phyloP scores from a whole-genome alignment of 2,888 invertebrate genomes.

The Rotaria sp. region DNA sequence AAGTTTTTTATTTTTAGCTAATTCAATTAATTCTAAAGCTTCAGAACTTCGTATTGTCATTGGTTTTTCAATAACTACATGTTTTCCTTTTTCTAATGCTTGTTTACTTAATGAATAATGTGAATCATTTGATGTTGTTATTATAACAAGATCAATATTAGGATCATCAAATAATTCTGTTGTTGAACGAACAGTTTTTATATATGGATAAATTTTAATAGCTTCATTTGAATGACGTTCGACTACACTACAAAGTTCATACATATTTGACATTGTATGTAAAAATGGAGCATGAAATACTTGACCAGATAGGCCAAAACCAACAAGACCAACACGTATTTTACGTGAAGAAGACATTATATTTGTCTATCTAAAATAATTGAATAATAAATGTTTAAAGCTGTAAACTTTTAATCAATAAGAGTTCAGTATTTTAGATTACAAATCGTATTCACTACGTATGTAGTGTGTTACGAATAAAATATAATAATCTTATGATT shows the following conservation, averaged over 20 bases:
- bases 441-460: no score
- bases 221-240: neutral
- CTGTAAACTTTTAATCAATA: no score
- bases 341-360: neutral
- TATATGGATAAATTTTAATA: neutral
- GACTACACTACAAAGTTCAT: neutral
- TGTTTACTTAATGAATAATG: neutral
- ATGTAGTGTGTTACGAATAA: no score
- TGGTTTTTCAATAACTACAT: neutral
- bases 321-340: neutral
- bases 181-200: neutral
- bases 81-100: neutral
- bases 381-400: no score
- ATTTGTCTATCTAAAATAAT: no score
- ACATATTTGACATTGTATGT: neutral
- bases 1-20: neutral
- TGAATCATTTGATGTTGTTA: neutral
- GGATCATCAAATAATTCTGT: neutral
- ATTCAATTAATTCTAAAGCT: constrained; percentile 1
- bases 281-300: neutral
- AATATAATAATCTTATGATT: no score
- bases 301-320: neutral
- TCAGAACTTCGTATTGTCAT: neutral
- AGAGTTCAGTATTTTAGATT: no score
- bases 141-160: neutral